phyloP scores from a whole-genome alignment of 2,113 vertebrate species.

The Caloenas nicobarica region DNA sequence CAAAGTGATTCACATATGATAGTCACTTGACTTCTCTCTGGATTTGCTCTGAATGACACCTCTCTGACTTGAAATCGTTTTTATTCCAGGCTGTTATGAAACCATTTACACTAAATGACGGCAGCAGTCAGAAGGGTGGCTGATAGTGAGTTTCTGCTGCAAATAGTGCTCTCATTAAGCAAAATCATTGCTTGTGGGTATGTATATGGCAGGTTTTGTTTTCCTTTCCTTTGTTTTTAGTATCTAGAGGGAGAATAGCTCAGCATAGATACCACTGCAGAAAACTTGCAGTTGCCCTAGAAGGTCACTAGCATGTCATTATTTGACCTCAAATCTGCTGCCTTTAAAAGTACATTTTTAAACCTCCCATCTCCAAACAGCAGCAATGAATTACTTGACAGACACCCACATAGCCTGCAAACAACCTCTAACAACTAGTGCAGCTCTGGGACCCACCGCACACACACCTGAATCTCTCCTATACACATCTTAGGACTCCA shows the following conservation, averaged over 20 bases:
- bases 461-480: not conserved
- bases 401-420: not conserved
- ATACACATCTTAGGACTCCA: fast-evolving
- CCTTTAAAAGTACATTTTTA: not conserved
- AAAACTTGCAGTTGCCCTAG: not conserved
- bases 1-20: constrained; percentile 56
- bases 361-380: not conserved
- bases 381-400: not conserved
- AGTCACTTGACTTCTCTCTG: constrained; percentile 51
- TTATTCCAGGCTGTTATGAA: constrained; percentile 45
- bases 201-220: not conserved
- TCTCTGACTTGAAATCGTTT: constrained; percentile 56
- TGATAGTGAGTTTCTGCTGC: not conserved
- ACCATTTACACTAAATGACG: constrained; percentile 56
- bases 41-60: constrained; percentile 57
- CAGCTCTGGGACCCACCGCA: not conserved
- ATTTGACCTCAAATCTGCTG: not conserved
- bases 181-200: not conserved
- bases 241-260: not conserved
- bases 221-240: not conserved
- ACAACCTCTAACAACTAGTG: not conserved
- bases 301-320: not conserved
- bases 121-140: constrained; percentile 28
- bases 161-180: not conserved
- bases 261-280: not conserved